Evolutionary conservation across 2,888 invertebrate species (phyloP), one percentile per base, ranked within the genome.

Genomic region (Selenia dentaria): DNA sequence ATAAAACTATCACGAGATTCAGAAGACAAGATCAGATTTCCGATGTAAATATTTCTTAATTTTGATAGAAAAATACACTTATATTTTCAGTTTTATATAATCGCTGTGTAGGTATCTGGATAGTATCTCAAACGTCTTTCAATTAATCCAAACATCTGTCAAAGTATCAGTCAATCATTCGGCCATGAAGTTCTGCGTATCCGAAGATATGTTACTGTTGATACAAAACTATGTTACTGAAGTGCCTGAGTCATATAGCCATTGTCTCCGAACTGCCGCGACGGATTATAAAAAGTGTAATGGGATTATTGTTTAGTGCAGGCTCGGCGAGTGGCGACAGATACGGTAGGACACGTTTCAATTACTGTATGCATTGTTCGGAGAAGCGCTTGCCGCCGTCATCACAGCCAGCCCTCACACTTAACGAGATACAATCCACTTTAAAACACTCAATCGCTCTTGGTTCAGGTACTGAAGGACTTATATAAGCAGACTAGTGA

Each of bases 201-300:
- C 26, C n/a, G 9, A 20, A 34, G 22, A 9, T 43, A 25, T 6
- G 10, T 18, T 47, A 41, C 41, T 41, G 47, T 32, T 27, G 16
- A 10, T 18, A 34, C 18, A 16, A 14, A 28, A 53, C 6, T 18
- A 29, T 20, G 6, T 35, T 13, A 20, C 25, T 40, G 38, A 59
- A 64, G 53, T 59, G 63, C 70, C 61, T 70, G 70, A 76, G 63
- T 80, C 80, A 80, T 70, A 71, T 67, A 56, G 60, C 71, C 78
- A 83, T 84, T 84, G 84, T 83, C 74, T 78, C 69, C 51, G 63
- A 70, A 75, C 74, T 72, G 70, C 64, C 55, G 57, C 55, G 57
- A 50, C 50, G 73, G 79, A 83, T 83, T 83, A 83, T 83, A 81
- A 83, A 81, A 80, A 68, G 64, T 64, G 67, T 81, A 79, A 84